Base-by-base conservation (phyloP, 2,888 invertebrate species). In the Exephanes ischioxanthus region DNA sequence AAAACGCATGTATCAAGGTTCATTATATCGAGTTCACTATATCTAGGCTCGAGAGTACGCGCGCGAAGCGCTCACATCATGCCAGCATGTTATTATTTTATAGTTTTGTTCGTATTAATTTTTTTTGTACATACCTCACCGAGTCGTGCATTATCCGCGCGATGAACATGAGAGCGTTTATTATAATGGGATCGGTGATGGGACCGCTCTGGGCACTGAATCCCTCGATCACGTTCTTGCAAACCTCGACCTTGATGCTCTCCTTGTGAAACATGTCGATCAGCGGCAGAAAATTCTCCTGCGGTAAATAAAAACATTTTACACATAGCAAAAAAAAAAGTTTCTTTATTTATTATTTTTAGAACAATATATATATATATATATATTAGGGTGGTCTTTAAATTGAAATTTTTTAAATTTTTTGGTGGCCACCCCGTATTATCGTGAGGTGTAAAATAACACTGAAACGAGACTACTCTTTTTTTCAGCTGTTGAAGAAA, bases 141-240 rank as follows among this genome's bases (percentile, higher is more conserved):
- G 97, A 98, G 94, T 99, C 99, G 93, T 99, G 99, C 90, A 99
- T 95, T 88, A 97, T 97, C 91, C 97, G 97, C 90, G 98, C 97
- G 16, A 99, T 95, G 92, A 97, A 97, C 96, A 98, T 97, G 70
- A 99, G 95, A 78, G 98, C 97, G 92, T 98, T 97, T 79, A 97
- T 97, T 73, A 98, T 96, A 53, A 99, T 97, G 41, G 97, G 97
- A 94, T 99, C 98, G 79, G 96, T 96, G 71, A 94, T 93, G 37
- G 97, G 96, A 37, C 95, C 95, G 87, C 91, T 93, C 90, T 94
- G 94, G 91, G 87, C 87, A 93, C 94, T 95, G 90, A 95, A 96
- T 87, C 95, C 95, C n/a, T 96, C 95, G 89, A 99, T 95, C 16
- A 99, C 96, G 67, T 95, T 96, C 94, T 98, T 98, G 89, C 98